phyloP scores from a whole-genome alignment of 2,888 invertebrate species.

The Lycaena phlaeas region DNA sequence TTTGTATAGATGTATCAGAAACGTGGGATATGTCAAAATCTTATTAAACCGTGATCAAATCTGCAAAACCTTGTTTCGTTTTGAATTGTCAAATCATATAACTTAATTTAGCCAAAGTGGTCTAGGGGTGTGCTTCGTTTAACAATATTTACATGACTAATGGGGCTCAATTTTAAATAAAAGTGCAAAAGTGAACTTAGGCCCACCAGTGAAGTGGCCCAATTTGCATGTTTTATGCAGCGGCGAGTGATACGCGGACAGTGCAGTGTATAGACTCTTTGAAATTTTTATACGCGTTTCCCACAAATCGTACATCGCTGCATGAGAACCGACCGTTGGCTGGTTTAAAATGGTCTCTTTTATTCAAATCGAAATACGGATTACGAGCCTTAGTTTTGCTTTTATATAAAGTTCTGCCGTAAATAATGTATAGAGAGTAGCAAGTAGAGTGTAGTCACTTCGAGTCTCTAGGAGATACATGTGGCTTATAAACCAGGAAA shows the following conservation, averaged over 20 bases:
- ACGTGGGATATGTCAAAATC: too few relatives aligned
- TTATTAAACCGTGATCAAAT: too few relatives aligned
- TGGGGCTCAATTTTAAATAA: slow-evolving; percentile 53
- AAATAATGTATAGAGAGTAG: too few relatives aligned
- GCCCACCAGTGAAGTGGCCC: slow-evolving; percentile 58
- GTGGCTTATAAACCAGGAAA: too few relatives aligned
- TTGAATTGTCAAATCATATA: too few relatives aligned
- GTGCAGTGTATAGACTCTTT: slow-evolving; percentile 50
- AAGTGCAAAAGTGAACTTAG: slow-evolving; percentile 66
- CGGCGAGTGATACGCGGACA: slow-evolving; percentile 50
- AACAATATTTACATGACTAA: slow-evolving; percentile 66
- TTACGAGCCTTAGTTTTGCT: slow-evolving; percentile 9
- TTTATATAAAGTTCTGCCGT: too few relatives aligned
- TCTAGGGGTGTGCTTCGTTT: slow-evolving; percentile 32
- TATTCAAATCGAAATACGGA: slow-evolving; percentile 15
- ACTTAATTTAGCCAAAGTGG: background rate
- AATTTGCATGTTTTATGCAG: slow-evolving; percentile 71
- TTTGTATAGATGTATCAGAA: too few relatives aligned
- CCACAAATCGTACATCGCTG: slow-evolving; percentile 60
- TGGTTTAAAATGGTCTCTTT: slow-evolving; percentile 26
- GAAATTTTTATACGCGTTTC: slow-evolving; percentile 64
- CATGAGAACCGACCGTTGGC: slow-evolving; percentile 41
- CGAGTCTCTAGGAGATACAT: too few relatives aligned
- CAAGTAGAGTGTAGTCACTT: too few relatives aligned
- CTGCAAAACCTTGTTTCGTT: too few relatives aligned